Evolutionary conservation across 2,113 vertebrate species (phyloP).

Genomic region (Odontophorus gujanensis): DNA sequence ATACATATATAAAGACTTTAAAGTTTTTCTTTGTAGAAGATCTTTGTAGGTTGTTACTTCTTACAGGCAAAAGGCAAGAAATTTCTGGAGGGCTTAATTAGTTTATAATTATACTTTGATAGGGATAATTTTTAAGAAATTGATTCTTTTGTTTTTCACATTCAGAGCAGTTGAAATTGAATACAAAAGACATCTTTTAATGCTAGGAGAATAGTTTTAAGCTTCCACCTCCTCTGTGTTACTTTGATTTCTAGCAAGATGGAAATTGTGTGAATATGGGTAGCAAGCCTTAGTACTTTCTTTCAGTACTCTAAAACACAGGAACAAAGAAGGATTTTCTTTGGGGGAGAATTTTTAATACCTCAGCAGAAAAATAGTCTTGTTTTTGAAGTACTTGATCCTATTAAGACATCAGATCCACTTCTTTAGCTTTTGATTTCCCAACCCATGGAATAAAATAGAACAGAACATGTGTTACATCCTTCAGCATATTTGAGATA

Average conservation of each 20-base stretch:
- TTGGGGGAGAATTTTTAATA: slow-evolving; percentile 35
- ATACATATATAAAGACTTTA: neutral
- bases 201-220: slow-evolving; percentile 26
- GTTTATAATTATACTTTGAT: slow-evolving; percentile 32
- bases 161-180: slow-evolving; percentile 16
- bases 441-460: neutral
- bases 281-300: neutral
- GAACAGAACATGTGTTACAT: neutral
- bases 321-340: neutral
- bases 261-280: slow-evolving; percentile 22
- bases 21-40: neutral
- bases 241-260: slow-evolving; percentile 3
- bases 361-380: neutral
- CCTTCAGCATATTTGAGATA: neutral
- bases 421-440: slow-evolving; percentile 32
- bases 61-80: neutral
- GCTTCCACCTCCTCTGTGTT: slow-evolving; percentile 36
- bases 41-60: neutral
- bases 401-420: slow-evolving; percentile 37
- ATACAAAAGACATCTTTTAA: slow-evolving; percentile 41
- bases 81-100: slow-evolving; percentile 11
- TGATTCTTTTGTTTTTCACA: slow-evolving; percentile 48
- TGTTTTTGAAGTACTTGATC: slow-evolving; percentile 32
- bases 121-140: slow-evolving; percentile 10
- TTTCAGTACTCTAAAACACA: slow-evolving; percentile 25